phyloP scores from a whole-genome alignment of 2,113 vertebrate genomes.

The Fulmarus glacialis region DNA sequence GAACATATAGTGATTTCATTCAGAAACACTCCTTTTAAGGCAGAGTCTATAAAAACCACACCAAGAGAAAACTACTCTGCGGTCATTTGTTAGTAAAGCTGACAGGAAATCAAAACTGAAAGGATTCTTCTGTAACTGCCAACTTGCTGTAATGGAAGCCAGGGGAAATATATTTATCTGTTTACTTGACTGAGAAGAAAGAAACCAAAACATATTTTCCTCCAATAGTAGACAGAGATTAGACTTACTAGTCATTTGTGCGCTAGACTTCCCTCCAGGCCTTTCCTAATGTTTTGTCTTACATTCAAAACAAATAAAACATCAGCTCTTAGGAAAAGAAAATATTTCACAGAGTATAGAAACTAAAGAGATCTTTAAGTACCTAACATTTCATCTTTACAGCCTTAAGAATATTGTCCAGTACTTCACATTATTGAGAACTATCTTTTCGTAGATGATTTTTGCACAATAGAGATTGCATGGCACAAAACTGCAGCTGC shows the following conservation, averaged over 20 bases:
- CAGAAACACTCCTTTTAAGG: conserved; percentile 10
- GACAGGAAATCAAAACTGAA: conserved; percentile 68
- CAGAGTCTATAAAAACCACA: conserved; percentile 38
- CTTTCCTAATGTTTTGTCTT: conserved; percentile 42
- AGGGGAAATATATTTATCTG: conserved; percentile 63
- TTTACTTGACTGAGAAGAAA: conserved; percentile 58
- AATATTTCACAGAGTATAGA: background rate
- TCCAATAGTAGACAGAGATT: conserved; percentile 28
- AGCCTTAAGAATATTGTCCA: background rate
- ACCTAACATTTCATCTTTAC: background rate
- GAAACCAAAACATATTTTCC: conserved; percentile 56
- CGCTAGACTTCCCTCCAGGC: conserved; percentile 38
- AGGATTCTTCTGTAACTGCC: conserved; percentile 49
- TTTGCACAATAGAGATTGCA: background rate
- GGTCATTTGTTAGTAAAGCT: conserved; percentile 45
- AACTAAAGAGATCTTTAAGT: background rate
- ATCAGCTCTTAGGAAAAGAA: background rate
- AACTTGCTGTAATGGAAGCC: conserved; percentile 49
- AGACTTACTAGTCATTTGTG: conserved; percentile 39
- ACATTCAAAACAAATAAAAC: conserved; percentile 43
- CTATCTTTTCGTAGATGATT: background rate
- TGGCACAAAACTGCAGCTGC: background rate
- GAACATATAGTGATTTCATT: background rate
- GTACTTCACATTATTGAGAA: background rate
- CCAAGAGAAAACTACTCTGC: background rate